phyloP scores from a whole-genome alignment of 2,888 invertebrate species.

The Tetranychus piercei region DNA sequence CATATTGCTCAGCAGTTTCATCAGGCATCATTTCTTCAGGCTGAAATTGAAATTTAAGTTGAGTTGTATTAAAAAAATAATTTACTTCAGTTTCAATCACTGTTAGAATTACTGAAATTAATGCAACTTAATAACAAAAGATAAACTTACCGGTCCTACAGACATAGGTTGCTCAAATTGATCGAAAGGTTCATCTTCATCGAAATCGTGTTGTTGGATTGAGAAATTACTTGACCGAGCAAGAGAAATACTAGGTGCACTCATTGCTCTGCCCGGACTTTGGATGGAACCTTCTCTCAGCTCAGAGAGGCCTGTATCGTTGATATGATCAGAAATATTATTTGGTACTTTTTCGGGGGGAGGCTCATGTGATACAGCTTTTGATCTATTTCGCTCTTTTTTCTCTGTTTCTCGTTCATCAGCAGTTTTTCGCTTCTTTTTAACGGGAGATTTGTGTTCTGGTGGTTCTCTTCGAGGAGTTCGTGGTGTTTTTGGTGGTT shows the following conservation, averaged over 20 bases:
- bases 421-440: constrained; percentile 13
- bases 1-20: constrained; percentile 79
- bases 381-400: neutral
- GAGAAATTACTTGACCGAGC: neutral
- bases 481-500: constrained; percentile 20
- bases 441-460: constrained; percentile 3
- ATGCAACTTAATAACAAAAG: neutral
- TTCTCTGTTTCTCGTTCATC: constrained; percentile 14
- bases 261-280: neutral
- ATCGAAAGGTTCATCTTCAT: constrained; percentile 24
- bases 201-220: neutral
- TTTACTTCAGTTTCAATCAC: neutral
- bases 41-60: constrained; percentile 3
- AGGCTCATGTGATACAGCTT: neutral
- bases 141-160: constrained; percentile 53
- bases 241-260: neutral
- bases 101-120: neutral
- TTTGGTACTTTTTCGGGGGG: constrained; percentile 9
- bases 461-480: constrained; percentile 8
- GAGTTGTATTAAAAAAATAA: constrained; percentile 6
- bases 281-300: neutral
- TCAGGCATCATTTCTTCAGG: constrained; percentile 39
- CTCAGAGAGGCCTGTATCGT: constrained; percentile 3
- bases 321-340: constrained; percentile 7
- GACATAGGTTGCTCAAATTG: constrained; percentile 65